Evolutionary conservation across 2,888 invertebrate genomes (phyloP).

Genomic region (Chydorus sphaericus): DNA sequence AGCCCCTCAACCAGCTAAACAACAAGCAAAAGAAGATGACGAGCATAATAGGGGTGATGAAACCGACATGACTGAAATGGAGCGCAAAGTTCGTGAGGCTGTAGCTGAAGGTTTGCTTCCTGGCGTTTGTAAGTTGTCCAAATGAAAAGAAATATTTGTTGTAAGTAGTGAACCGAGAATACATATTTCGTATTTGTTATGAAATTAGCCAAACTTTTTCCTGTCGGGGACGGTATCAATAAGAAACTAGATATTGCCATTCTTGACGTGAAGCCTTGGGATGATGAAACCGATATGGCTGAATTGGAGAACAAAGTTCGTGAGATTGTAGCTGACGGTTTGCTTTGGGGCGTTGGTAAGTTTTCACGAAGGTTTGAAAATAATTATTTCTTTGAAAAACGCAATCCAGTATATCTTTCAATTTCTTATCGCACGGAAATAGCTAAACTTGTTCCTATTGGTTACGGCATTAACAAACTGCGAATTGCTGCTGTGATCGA

Average conservation of each 20-base stretch:
- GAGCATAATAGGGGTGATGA: constrained; percentile 99
- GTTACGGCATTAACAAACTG: constrained; percentile 88
- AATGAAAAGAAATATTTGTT: no score
- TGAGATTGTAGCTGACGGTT: constrained; percentile 74
- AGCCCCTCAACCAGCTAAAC: no score
- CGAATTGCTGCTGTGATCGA: constrained; percentile 92
- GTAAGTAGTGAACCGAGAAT: no score
- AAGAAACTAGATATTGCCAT: no score
- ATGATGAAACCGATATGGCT: constrained; percentile 89
- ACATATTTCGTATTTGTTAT: no score
- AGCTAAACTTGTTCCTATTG: constrained; percentile 85
- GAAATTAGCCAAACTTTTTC: no score
- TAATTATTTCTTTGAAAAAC: neutral
- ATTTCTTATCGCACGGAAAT: no score
- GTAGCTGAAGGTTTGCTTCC: constrained; percentile 84
- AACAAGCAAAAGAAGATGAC: no score
- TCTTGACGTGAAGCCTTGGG: constrained; percentile 95
- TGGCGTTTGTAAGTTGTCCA: constrained; percentile 77
- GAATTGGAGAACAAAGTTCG: constrained; percentile 71
- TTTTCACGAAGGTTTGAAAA: no score
- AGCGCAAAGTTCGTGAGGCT: constrained; percentile 62
- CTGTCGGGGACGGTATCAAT: no score
- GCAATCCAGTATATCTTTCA: neutral
- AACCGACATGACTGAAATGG: constrained; percentile 82
- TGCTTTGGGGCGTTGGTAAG: constrained; percentile 83